Evolutionary conservation across 1,140 invertebrate species (phyloP).

Genomic region (Aporrectodea caliginosa): DNA sequence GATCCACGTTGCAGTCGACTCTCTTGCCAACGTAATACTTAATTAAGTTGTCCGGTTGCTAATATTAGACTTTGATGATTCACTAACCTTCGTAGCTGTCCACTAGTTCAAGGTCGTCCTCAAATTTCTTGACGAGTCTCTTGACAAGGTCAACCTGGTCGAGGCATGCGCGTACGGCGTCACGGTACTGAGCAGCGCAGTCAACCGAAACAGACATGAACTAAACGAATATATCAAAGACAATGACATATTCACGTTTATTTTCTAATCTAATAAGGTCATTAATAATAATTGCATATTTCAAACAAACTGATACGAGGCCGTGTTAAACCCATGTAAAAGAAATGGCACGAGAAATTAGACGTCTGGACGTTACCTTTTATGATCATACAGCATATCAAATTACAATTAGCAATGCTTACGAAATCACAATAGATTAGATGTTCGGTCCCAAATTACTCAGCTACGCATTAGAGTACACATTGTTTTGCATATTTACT

Average conservation of each 20-base stretch:
- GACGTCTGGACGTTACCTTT: neutral
- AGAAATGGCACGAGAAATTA: neutral
- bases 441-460: too few species aligned
- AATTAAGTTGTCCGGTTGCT: too few species aligned
- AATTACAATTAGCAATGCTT: neutral
- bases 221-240: slow-evolving; percentile 52
- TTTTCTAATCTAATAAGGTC: too few species aligned
- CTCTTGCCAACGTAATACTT: too few species aligned
- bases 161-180: slow-evolving; percentile 77
- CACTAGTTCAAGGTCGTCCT: slow-evolving; percentile 71
- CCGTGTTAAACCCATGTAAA: neutral
- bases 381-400: neutral
- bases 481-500: too few species aligned
- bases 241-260: too few species aligned
- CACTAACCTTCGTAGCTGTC: too few species aligned
- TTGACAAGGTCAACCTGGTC: slow-evolving; percentile 84
- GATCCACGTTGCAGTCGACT: too few species aligned
- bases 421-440: too few species aligned
- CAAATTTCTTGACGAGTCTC: slow-evolving; percentile 74
- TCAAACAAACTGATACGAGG: neutral
- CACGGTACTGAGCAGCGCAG: slow-evolving; percentile 76
- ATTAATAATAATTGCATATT: too few species aligned
- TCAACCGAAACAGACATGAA: slow-evolving; percentile 85
- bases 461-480: too few species aligned
- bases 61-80: too few species aligned